Percentiles rank a stretch among this genome's conserved stretches.
Evolutionary conservation across 2,888 invertebrate species (phyloP).

Genomic region (Copidosoma aretas): DNA sequence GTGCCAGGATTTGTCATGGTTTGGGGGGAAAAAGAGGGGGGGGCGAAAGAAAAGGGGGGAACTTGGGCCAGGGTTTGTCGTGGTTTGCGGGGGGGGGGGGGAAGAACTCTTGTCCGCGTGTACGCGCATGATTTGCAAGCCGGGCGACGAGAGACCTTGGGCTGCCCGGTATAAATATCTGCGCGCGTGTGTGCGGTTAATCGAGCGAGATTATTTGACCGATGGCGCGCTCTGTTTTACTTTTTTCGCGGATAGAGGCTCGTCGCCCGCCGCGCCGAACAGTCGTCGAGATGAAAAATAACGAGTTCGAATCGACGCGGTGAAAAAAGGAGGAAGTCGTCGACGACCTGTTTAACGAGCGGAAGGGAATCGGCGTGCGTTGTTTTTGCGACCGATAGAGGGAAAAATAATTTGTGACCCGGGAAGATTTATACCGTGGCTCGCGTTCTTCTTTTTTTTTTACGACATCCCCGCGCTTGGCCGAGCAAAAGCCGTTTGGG

Average conservation of each 20-base stretch:
- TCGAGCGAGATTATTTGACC: constrained; percentile 37
- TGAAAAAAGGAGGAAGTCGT: neutral
- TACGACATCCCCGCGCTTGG: neutral
- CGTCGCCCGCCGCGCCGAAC: neutral
- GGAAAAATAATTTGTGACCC: neutral
- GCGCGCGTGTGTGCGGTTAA: constrained; percentile 21
- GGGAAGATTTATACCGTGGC: constrained; percentile 1
- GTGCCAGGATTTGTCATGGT: too few species aligned
- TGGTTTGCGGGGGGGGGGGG: constrained; percentile 40
- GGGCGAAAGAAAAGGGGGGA: constrained; percentile 19
- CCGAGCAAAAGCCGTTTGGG: neutral
- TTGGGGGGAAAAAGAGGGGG: constrained; percentile 17
- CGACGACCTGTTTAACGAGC: constrained; percentile 9
- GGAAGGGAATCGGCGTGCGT: constrained; percentile 18
- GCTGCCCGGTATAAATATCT: constrained; percentile 22
- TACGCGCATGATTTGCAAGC: constrained; percentile 23
- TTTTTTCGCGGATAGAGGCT: neutral
- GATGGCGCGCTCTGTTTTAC: constrained; percentile 25
- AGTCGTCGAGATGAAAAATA: too few species aligned
- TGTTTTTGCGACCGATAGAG: constrained; percentile 15
- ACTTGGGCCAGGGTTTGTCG: constrained; percentile 42
- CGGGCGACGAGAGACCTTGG: neutral
- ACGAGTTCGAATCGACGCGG: neutral
- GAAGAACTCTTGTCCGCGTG: too few species aligned
- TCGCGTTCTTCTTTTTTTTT: neutral